Base-by-base conservation (phyloP, 1,140 invertebrate species). In the Solen grandis region DNA sequence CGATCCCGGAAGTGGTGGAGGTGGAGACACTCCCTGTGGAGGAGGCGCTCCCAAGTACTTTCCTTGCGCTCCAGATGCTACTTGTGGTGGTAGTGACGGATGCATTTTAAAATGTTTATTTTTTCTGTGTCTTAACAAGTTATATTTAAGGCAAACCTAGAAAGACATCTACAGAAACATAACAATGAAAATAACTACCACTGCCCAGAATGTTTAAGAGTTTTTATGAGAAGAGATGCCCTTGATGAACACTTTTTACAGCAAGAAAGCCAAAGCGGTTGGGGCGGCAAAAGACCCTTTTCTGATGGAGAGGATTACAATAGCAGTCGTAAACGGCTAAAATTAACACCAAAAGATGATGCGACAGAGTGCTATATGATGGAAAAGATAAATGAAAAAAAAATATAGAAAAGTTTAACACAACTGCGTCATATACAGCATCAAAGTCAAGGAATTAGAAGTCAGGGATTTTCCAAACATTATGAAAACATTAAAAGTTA, bases 391-490 rank as follows among this genome's bases (percentile, higher is more conserved):
- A 36, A 29, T 62, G 60, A 62, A 29, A 29, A 36, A 29, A 62
- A 27, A 66, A 66, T n/a, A 68, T 66, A 5, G 63, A 66, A 66
- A 66, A 66, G 22, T 66, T 38, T 27, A 66, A 38, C 33, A 66
- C 63, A 36, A 66, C 38, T 5, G 63, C 63, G n/a, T 41, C 36
- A 2, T 66, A 66, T 66, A 66, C 31, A 66, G 46, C n/a, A 46
- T 66, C 13, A 41, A 5, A 41, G 46, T 66, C 3, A 66, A 66
- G 22, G 63, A 66, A 19, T 41, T 66, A 38, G 63, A 66, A 66
- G 63, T 66, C 22, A 46, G 38, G 46, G 63, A 46, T 66, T n/a
- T 66, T 19, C 31, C 65, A 19, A 62, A 29, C 33, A 62, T 62
- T 5, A 31, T 62, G 60, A 62, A 62, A 62, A 62, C 60, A 62